A percentile compares a stretch with the other conserved stretches of the same genome.
These are phyloP conservation scores for Drosophila melanosoma DNA, from an alignment of 2,888 invertebrate species.

Conservation along the genomic window DNA sequence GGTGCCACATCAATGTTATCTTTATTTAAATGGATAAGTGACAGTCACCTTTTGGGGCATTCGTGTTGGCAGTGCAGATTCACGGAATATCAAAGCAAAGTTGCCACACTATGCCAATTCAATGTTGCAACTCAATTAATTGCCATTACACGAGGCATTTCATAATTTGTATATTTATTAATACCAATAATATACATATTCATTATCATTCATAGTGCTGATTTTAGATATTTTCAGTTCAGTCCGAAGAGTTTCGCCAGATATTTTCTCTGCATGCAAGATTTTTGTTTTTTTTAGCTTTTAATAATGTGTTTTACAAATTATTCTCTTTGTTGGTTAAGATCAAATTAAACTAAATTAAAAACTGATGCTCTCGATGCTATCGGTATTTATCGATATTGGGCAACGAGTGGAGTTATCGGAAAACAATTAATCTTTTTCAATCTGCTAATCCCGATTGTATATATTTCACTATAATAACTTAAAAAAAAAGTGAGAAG, in stretches of 20 bases:
- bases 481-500: no score
- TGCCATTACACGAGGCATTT: background rate
- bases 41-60: conserved; percentile 22
- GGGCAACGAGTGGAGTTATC: background rate
- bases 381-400: background rate
- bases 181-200: no score
- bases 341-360: background rate
- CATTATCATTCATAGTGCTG: no score
- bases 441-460: background rate
- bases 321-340: background rate
- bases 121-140: conserved; percentile 1
- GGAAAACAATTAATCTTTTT: background rate
- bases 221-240: background rate
- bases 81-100: background rate
- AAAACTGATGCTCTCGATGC: background rate
- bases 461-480: background rate
- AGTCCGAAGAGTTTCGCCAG: background rate
- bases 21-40: conserved; percentile 38
- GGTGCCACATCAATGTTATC: conserved; percentile 35
- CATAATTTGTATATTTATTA: background rate
- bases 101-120: background rate
- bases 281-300: no score
- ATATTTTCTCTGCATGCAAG: background rate
- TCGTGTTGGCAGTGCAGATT: background rate
- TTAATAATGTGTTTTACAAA: background rate